Percentiles rank a stretch among this genome's conserved stretches.
phyloP scores from a whole-genome alignment of 2,797 vertebrate genomes.

The Lycodopsis pacificus region DNA sequence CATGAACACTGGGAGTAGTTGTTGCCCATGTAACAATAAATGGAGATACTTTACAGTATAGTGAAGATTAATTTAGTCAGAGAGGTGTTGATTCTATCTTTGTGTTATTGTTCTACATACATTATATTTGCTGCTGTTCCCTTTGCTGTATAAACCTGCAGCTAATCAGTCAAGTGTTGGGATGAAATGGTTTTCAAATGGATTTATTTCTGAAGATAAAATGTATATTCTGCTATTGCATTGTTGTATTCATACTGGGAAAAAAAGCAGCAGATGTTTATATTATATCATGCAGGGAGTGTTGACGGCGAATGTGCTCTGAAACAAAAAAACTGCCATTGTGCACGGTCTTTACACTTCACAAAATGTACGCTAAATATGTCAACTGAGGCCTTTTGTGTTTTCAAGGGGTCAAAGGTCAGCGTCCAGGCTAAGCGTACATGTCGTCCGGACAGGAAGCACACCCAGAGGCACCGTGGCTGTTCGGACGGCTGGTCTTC shows the following conservation, averaged over 20 bases:
- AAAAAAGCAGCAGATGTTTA: neutral
- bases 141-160: neutral
- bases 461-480: slow-evolving; percentile 42
- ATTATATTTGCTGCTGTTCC: neutral
- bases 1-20: neutral
- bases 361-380: slow-evolving; percentile 34
- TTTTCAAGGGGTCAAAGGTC: slow-evolving; percentile 61
- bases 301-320: neutral
- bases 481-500: slow-evolving; percentile 39
- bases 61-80: neutral
- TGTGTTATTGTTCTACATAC: neutral
- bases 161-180: neutral
- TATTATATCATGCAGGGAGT: neutral
- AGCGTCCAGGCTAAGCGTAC: slow-evolving; percentile 22
- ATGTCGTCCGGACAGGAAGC: slow-evolving; percentile 59
- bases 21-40: slow-evolving; percentile 48
- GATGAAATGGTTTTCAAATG: neutral
- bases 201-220: neutral
- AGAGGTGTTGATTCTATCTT: neutral
- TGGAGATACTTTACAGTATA: neutral
- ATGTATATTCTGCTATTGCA: neutral
- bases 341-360: neutral
- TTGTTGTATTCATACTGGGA: neutral
- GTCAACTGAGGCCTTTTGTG: slow-evolving; percentile 50
- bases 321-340: slow-evolving; percentile 2